Evolutionary conservation across 1,140 invertebrate species (phyloP).

Genomic region (Ditylenchus dipsaci): DNA sequence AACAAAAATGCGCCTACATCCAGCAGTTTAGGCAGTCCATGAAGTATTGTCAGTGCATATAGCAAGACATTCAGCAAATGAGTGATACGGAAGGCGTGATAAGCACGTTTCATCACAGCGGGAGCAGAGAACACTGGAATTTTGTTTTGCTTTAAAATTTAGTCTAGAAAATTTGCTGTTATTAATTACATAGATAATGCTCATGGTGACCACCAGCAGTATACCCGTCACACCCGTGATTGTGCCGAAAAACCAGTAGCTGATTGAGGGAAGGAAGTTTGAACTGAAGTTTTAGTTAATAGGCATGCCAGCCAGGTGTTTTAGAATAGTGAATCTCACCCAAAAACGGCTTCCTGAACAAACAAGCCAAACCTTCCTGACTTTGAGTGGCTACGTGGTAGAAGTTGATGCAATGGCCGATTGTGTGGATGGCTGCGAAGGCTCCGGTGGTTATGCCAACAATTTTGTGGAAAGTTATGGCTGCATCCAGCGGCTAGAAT

Average conservation of each 20-base stretch:
- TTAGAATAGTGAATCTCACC: constrained; percentile 64
- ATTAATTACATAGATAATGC: constrained; percentile 16
- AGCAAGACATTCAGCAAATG: constrained; percentile 85
- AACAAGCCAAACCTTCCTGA: constrained; percentile 82
- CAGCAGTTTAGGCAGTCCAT: constrained; percentile 87
- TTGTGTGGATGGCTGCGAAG: constrained; percentile 73
- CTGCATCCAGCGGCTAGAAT: constrained; percentile 88
- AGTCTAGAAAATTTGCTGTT: background rate
- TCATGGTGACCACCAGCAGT: constrained; percentile 82
- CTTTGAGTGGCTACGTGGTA: constrained; percentile 97
- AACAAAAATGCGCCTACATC: constrained; percentile 65
- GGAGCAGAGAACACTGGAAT: constrained; percentile 94
- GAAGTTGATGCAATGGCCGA: constrained; percentile 96
- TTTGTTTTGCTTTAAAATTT: constrained; percentile 66
- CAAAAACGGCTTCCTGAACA: constrained; percentile 88
- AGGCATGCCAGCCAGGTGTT: background rate
- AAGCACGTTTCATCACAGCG: constrained; percentile 82
- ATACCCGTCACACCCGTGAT: constrained; percentile 83
- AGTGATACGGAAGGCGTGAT: constrained; percentile 94
- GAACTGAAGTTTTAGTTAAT: constrained; percentile 36
- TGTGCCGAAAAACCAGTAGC: constrained; percentile 58
- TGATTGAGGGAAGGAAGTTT: constrained; percentile 57
- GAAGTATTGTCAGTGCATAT: constrained; percentile 82
- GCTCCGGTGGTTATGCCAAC: constrained; percentile 91
- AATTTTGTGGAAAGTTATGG: constrained; percentile 97